A percentile compares a stretch with the other conserved stretches of the same genome.
Conservation (phyloP, 1,140 invertebrate species). For the Psix sp. region DNA sequence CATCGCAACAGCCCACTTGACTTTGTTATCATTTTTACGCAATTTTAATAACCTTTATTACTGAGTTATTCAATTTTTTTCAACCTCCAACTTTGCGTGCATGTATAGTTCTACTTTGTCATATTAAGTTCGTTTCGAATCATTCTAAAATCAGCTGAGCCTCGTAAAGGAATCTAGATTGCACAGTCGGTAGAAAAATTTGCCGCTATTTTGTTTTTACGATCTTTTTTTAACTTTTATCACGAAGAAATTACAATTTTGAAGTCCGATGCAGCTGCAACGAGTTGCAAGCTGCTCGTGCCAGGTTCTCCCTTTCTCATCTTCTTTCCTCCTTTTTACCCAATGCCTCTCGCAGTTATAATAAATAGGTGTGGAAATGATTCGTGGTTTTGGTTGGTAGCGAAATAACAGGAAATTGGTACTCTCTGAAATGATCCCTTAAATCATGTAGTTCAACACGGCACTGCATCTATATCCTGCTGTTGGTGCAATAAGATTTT, state of each 20-base stretch:
- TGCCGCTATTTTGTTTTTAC: constrained; percentile 63
- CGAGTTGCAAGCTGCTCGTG: constrained; percentile 62
- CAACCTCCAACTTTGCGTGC: too few species aligned
- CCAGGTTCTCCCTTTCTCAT: constrained; percentile 55
- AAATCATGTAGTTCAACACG: constrained; percentile 62
- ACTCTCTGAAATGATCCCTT: constrained; percentile 65
- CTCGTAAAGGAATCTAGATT: too few species aligned
- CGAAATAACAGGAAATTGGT: constrained; percentile 67
- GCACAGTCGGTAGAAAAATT: constrained; percentile 65
- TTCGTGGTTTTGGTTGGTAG: constrained; percentile 66
- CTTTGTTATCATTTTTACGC: too few species aligned
- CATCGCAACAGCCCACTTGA: too few species aligned
- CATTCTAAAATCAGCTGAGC: too few species aligned
- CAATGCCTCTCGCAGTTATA: constrained; percentile 60
- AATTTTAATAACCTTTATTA: too few species aligned
- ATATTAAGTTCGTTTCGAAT: too few species aligned
- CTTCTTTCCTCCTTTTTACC: constrained; percentile 51
- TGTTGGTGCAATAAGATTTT: constrained; percentile 62
- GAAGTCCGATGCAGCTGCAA: constrained; percentile 59
- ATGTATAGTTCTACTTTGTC: too few species aligned
- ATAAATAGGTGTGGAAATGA: constrained; percentile 72
- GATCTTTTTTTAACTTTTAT: constrained; percentile 67
- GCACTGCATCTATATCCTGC: constrained; percentile 45
- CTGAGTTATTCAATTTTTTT: too few species aligned
- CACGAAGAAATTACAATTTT: constrained; percentile 58